Base-by-base conservation (phyloP, 2,888 invertebrate genomes). In the Smittia aterrima region DNA sequence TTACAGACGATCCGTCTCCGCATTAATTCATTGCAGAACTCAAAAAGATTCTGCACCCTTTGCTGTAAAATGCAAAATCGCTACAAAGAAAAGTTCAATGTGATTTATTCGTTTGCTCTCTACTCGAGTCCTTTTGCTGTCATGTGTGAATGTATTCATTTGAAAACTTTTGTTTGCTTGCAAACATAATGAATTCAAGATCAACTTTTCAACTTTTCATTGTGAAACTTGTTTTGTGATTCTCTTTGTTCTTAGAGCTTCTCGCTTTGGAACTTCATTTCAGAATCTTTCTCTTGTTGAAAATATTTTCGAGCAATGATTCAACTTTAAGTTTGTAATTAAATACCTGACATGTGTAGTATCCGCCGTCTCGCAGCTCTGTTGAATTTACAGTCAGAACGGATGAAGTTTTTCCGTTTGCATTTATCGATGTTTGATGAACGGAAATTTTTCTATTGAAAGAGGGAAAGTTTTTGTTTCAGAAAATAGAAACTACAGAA, bases 341-440 rank as follows among this genome's bases (percentile, higher is more conserved):
- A 75, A 72, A 78, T 78, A 83, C 91, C 79, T 91, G 89, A 80
- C 95, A 94, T 1, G 91, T 90, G 85, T 92, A 94, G 75, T 87
- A 85, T 18, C 94, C 94, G 22, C 89, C 87, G 79, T 95, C 94
- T 40, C 89, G 85, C 22, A 85, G 82, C 75, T 87, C 87, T 0
- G 92, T 90, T 76, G 87, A 88, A 13, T 89, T 88, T 74, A 94
- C 87, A 0, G 89, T 90, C 76, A 94, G 83, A 40, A 91, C 85
- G 0, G 92, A 90, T 54, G 41, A 16, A 24, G 27, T 13, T 6
- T 25, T 27, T 18, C 22, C 22, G 32, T 16, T 70, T 4, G n/a
- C 20, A 24, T 70, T 53, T 41, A 20, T 41, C 25, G 22, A 53
- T 25, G 25, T 54, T 18, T n/a, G 41, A 1, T 54, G 70, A 4